Evolutionary conservation across 2,797 vertebrate genomes (phyloP), one percentile per base, ranked within the genome.

Genomic region (Brachymystax lenok): DNA sequence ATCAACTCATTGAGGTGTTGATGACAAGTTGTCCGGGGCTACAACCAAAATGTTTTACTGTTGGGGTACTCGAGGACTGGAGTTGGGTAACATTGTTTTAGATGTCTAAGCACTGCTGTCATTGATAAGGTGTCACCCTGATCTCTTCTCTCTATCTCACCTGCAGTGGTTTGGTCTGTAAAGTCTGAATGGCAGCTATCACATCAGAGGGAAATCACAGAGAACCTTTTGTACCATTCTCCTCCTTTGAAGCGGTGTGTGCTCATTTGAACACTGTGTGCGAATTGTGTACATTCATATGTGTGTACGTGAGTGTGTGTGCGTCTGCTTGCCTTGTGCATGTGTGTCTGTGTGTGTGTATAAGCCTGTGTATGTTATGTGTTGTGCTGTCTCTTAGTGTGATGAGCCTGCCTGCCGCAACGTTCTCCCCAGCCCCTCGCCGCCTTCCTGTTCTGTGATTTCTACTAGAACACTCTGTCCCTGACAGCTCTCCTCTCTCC

Each of bases 391-490:
- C 61, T 79, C 61, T 78, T 66, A 76, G 24, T 59, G 69, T 81
- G 24, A n/a, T 52, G 13, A 24, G 14, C 19, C 10, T 50, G 77
- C 68, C 59, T 64, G 46, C 46, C 63, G 35, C 74, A 74, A 79
- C 75, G 67, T 63, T 63, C 24, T 28, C 54, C 59, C 67, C 69
- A 54, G 51, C 73, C 70, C 52, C 77, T 75, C 61, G 74, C 50
- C n/a, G 74, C 78, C 61, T 77, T 83, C 82, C 33, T 67, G 27
- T 88, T 89, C 90, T 90, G 84, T 91, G 89, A 86, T 93, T 92
- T 92, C 82, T 27, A 40, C 82, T 28, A 35, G 92, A 92, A 93
- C 90, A 89, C 90, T 88, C 89, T 90, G 91, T 94, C 88, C 88
- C 91, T 92, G 89, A 89, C 91, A 91, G 88, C 84, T 88, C 86